These are phyloP conservation scores for Sycophila sp. DNA, from an alignment of 1,140 invertebrate genomes.

Conservation along the genomic window DNA sequence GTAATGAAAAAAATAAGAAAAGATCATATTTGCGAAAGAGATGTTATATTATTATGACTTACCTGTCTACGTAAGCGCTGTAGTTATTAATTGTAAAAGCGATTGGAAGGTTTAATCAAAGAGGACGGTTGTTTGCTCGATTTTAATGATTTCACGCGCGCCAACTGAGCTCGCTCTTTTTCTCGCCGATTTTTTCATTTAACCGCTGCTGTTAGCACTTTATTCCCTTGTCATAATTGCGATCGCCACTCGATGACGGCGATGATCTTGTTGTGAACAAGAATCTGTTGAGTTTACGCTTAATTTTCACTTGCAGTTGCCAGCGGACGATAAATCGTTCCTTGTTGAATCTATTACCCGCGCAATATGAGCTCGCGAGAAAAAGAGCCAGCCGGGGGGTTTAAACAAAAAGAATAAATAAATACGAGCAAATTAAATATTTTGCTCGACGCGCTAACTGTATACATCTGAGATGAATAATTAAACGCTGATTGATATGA, in stretches of 20 bases:
- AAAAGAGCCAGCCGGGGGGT: neutral
- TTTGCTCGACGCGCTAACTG: neutral
- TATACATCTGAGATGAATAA: conserved; percentile 9
- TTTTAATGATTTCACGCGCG: neutral
- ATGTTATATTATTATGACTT: conserved; percentile 41
- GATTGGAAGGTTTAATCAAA: conserved; percentile 21
- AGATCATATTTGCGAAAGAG: conserved; percentile 35
- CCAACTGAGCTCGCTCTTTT: too few relatives aligned
- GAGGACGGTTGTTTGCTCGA: conserved; percentile 32
- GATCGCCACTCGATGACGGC: too few relatives aligned
- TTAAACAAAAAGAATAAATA: too few relatives aligned
- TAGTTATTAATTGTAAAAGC: conserved; percentile 40
- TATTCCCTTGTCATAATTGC: neutral
- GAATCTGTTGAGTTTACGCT: conserved; percentile 15
- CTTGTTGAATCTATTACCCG: conserved; percentile 8
- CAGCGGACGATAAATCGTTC: neutral
- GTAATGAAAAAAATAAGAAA: conserved; percentile 42
- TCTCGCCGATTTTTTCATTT: conserved; percentile 7
- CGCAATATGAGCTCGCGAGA: neutral
- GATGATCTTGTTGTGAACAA: conserved; percentile 8
- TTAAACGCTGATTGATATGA: conserved; percentile 34
- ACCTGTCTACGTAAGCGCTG: conserved; percentile 42
- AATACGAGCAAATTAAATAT: neutral
- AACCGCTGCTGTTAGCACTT: too few relatives aligned
- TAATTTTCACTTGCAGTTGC: conserved; percentile 1